These are phyloP conservation scores for Cossypha niveicapilla DNA, from an alignment of 2,797 vertebrate species.

Conservation along the genomic window DNA sequence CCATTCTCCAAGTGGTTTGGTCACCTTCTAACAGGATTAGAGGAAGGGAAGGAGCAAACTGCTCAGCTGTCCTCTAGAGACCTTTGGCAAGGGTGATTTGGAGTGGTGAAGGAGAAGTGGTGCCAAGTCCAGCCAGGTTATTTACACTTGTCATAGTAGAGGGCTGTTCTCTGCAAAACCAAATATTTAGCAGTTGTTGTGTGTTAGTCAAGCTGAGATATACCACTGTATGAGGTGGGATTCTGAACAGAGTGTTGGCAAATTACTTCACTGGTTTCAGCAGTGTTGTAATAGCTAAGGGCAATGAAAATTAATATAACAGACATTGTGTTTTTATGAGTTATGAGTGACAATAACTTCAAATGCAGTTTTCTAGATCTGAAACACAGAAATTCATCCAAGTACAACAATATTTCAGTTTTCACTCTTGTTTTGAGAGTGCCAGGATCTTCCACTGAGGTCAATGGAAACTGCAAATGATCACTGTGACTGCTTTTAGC, in stretches of 20 bases:
- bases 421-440: neutral
- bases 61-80: neutral
- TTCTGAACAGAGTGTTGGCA: neutral
- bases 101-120: neutral
- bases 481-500: neutral
- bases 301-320: conserved; percentile 3
- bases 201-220: neutral
- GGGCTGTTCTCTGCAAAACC: neutral
- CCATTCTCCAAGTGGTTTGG: neutral
- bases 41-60: neutral
- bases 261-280: neutral
- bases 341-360: conserved; percentile 16
- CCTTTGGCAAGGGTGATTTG: neutral
- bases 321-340: neutral
- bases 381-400: neutral
- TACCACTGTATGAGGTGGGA: neutral
- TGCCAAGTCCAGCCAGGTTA: neutral
- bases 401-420: neutral
- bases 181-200: conserved; percentile 4
- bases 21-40: conserved; percentile 27
- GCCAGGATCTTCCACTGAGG: neutral
- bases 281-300: neutral
- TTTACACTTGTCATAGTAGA: neutral
- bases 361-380: neutral
- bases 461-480: neutral